Evolutionary conservation across 1,140 invertebrate species (phyloP).

Genomic region (Lysiphlebus fabarum): DNA sequence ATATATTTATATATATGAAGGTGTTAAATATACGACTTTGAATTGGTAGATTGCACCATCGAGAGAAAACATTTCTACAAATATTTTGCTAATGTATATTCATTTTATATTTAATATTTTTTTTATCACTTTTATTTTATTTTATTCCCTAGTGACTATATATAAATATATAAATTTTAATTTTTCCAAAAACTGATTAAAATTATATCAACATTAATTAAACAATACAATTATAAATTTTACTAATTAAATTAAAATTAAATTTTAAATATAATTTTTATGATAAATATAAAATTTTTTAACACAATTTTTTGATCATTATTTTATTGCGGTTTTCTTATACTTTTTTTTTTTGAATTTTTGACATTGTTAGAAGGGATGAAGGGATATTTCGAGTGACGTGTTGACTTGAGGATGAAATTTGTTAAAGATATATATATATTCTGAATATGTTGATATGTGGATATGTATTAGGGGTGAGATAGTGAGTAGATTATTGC

Average conservation of each 20-base stretch:
- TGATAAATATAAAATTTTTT: no score
- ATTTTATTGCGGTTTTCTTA: no score
- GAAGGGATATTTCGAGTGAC: no score
- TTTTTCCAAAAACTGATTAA: not conserved
- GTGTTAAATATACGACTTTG: constrained; percentile 14
- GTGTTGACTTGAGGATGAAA: not conserved
- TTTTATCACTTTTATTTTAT: constrained; percentile 1
- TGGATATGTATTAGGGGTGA: not conserved
- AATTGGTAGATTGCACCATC: constrained; percentile 8
- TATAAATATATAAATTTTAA: not conserved
- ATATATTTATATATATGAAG: no score
- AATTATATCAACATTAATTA: not conserved
- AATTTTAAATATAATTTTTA: no score
- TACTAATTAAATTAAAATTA: not conserved
- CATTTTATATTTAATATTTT: not conserved
- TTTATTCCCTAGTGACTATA: not conserved
- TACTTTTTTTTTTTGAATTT: no score
- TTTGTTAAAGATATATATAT: not conserved
- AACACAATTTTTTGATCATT: no score
- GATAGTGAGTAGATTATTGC: constrained; percentile 19
- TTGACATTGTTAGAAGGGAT: no score
- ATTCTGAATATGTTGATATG: not conserved
- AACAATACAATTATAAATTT: not conserved
- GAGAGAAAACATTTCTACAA: not conserved
- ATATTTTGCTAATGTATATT: constrained; percentile 11